Conservation (phyloP, 2,113 vertebrate species). For the Tragulus kanchil region DNA sequence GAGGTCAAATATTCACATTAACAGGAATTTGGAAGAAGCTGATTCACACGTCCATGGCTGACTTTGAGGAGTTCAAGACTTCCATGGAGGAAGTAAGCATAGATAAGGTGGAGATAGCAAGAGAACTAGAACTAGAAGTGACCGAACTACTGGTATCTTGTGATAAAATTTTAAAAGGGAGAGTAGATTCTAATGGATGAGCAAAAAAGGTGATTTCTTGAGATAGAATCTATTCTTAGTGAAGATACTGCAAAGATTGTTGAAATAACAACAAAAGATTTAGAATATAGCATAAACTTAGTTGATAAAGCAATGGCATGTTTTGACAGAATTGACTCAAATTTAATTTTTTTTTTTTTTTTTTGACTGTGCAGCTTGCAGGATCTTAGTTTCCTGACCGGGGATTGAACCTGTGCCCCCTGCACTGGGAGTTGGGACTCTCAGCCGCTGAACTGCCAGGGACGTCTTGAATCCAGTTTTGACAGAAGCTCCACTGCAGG, state of each 20-base stretch:
- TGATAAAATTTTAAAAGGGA: too few species aligned
- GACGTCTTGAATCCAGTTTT: not conserved
- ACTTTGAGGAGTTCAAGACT: not conserved
- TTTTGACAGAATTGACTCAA: not conserved
- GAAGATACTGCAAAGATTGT: not conserved
- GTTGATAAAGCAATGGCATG: not conserved
- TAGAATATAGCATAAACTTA: not conserved
- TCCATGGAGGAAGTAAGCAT: accelerated
- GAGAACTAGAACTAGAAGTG: not conserved
- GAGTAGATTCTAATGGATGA: not conserved
- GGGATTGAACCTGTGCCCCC: not conserved
- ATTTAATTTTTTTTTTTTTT: not conserved
- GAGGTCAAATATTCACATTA: not conserved
- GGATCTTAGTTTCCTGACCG: not conserved
- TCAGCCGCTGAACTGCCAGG: not conserved
- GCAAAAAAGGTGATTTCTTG: not conserved
- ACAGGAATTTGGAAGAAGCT: not conserved
- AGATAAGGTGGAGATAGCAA: too few species aligned
- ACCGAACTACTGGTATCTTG: not conserved
- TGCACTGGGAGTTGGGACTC: not conserved
- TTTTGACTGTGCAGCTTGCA: not conserved
- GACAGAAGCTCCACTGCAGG: not conserved
- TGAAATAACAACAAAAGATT: not conserved
- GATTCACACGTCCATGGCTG: not conserved
- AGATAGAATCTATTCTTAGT: not conserved